These are phyloP conservation scores for Meliscaeva auricollis DNA, from an alignment of 2,888 invertebrate genomes.

Conservation along the genomic window DNA sequence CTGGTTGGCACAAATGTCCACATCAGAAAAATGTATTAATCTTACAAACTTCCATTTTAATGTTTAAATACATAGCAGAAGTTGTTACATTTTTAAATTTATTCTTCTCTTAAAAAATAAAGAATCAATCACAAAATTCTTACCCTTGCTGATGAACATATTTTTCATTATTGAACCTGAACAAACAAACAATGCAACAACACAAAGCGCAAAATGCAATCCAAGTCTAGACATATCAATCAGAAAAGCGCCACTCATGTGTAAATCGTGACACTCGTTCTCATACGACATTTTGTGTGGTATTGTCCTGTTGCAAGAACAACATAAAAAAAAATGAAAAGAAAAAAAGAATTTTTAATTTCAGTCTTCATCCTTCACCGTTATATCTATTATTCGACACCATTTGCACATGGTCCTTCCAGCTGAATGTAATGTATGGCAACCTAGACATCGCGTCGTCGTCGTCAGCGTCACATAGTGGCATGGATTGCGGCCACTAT, in stretches of 20 bases:
- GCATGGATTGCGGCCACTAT: conserved; percentile 30
- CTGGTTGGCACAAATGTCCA: too few species aligned
- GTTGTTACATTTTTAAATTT: too few species aligned
- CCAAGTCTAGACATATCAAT: conserved; percentile 64
- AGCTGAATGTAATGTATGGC: conserved; percentile 40
- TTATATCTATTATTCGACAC: conserved; percentile 15
- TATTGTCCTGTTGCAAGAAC: not conserved
- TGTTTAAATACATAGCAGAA: too few species aligned
- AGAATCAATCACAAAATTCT: too few species aligned
- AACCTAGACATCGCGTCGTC: not conserved
- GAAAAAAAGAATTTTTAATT: conserved; percentile 35
- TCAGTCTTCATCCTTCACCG: conserved; percentile 36
- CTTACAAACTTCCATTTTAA: too few species aligned
- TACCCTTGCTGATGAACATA: too few species aligned
- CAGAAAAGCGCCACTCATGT: conserved; percentile 37
- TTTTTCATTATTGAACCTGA: too few species aligned
- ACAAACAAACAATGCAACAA: too few species aligned
- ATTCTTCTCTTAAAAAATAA: too few species aligned
- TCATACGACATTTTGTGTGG: not conserved
- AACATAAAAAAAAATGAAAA: not conserved
- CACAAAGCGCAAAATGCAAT: conserved; percentile 37
- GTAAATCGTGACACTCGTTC: conserved; percentile 11
- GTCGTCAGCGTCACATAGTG: too few species aligned
- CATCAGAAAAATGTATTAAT: too few species aligned
- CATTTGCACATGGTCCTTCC: conserved; percentile 34